Conservation (phyloP, 2,888 invertebrate species). For the Xanthorhoe designata region DNA sequence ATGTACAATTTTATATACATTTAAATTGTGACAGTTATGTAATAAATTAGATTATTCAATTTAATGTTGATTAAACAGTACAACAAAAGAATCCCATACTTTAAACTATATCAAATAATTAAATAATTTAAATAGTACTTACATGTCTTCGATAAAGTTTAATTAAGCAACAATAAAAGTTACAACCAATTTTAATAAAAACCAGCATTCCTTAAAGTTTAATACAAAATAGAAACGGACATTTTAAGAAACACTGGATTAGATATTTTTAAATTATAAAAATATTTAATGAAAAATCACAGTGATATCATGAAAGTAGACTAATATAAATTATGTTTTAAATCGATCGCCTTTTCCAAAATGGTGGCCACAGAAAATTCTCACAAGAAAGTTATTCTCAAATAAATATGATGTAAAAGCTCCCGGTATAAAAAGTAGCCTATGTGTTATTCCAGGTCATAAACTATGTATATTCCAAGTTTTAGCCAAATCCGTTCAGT, state of each 20-base stretch:
- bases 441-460: too few species aligned
- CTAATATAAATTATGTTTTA: background rate
- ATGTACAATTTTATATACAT: conserved; percentile 44
- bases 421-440: too few species aligned
- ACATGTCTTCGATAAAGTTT: background rate
- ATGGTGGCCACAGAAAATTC: background rate
- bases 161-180: background rate
- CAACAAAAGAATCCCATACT: conserved; percentile 3
- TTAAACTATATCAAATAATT: background rate
- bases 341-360: background rate
- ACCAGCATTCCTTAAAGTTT: background rate
- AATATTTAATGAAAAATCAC: conserved; percentile 1
- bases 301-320: conserved; percentile 7
- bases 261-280: background rate
- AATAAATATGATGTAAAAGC: too few species aligned
- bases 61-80: background rate
- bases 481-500: background rate
- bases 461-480: too few species aligned
- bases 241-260: background rate
- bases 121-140: background rate
- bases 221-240: background rate
- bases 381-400: background rate
- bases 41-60: conserved; percentile 10
- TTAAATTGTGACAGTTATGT: conserved; percentile 39
- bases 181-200: conserved; percentile 2